phyloP scores from a whole-genome alignment of 2,113 vertebrate species.

The Cynopterus brachyotis region DNA sequence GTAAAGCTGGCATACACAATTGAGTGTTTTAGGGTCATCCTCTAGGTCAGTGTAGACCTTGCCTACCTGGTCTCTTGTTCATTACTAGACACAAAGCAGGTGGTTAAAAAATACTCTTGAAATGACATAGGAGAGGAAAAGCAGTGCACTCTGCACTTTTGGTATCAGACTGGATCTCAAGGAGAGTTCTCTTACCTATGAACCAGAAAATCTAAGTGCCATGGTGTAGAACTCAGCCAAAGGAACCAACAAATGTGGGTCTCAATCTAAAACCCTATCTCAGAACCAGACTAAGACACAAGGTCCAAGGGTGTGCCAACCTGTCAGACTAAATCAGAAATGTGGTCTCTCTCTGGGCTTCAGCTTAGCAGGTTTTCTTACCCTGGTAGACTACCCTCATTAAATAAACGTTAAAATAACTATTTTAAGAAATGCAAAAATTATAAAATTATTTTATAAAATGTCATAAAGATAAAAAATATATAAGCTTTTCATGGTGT shows the following conservation, averaged over 20 bases:
- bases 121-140: neutral
- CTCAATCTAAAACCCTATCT: neutral
- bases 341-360: neutral
- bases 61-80: neutral
- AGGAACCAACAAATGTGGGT: neutral
- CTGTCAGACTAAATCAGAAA: neutral
- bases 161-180: neutral
- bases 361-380: neutral
- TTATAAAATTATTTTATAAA: neutral
- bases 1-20: accelerated
- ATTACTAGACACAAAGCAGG: neutral
- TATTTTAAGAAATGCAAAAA: neutral
- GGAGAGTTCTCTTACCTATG: neutral
- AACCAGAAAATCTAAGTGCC: neutral
- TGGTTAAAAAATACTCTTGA: neutral
- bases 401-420: neutral
- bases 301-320: neutral
- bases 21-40: neutral
- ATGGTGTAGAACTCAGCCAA: neutral
- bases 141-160: neutral
- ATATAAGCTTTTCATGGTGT: neutral
- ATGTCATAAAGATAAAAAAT: neutral
- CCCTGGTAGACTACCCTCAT: neutral
- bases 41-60: neutral
- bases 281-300: neutral